Base-by-base conservation (phyloP, 1,140 invertebrate species). In the Vollenhovia emeryi region DNA sequence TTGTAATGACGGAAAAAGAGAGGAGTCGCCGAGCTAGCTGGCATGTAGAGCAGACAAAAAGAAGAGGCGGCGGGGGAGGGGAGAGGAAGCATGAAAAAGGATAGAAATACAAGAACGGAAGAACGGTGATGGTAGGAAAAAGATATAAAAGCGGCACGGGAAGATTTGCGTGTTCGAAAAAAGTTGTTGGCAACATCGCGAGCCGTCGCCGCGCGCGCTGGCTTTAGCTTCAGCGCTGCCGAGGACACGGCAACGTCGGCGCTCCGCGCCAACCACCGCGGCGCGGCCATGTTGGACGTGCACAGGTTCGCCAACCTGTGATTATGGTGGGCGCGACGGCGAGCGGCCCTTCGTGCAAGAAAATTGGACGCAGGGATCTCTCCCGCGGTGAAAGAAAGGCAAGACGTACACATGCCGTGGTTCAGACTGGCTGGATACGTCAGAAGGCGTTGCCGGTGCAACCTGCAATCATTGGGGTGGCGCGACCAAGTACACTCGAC, bases 401-500 rank as follows among this genome's bases (percentile, higher is more conserved):
- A 52, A 74, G 82, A 66, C 69, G 80, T 59, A 64, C 71, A 76
- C 76, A 74, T 79, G 80, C 59, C n/a, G 52, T 66, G 52, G 75
- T 82, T 86, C 52, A 64, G 79, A 79, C 87, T 85, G 90, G 86
- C 73, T 87, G 36, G 71, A 57, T 48, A 60, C 87, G 73, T 55
- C 84, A 83, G 93, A 93, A 94, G 94, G 94, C 94, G 94, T 94
- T 73, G 93, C 92, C 94, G 89, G 85, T 93, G 91, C 92, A 94
- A 94, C 94, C 94, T 93, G 93, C 91, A 95, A 94, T 95, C 93
- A 95, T 94, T 91, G 93, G 93, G 94, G 94, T 94, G 94, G 94
- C 93, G 93, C 94, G 91, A 92, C 75, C 30, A 50, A 50, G 36
- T 73, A 87, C 76, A 73, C 78, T 89, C 89, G 86, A 89, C 87